phyloP scores from a whole-genome alignment of 2,797 vertebrate genomes.

The Hafferia zeledoni region DNA sequence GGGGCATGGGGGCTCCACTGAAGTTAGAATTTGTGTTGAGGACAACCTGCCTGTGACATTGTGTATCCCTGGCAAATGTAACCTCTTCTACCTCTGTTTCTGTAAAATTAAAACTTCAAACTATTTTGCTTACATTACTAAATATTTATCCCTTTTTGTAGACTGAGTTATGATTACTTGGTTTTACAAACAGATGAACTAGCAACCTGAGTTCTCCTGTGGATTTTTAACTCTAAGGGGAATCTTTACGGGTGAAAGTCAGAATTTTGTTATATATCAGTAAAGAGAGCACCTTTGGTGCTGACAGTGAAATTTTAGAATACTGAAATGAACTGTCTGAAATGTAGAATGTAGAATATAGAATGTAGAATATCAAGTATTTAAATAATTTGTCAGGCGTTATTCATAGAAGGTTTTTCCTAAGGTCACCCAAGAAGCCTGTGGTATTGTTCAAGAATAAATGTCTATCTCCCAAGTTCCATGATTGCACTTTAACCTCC shows the following conservation, averaged over 20 bases:
- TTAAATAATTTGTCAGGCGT: not conserved
- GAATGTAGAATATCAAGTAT: not conserved
- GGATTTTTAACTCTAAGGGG: not conserved
- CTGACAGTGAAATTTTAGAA: not conserved
- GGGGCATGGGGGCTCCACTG: not conserved
- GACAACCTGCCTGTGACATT: not conserved
- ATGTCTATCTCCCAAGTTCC: not conserved
- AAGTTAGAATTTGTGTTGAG: not conserved
- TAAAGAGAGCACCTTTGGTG: not conserved
- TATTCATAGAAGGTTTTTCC: not conserved
- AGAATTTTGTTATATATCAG: not conserved
- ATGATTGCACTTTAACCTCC: not conserved
- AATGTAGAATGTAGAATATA: not conserved
- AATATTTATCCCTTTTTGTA: not conserved
- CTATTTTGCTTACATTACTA: not conserved
- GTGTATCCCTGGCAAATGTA: not conserved
- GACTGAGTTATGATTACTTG: not conserved
- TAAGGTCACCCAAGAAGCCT: not conserved
- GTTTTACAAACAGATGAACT: not conserved
- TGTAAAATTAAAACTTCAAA: not conserved
- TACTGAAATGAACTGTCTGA: not conserved
- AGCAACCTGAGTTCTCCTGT: not conserved
- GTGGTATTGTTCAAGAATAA: not conserved
- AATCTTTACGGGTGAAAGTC: not conserved
- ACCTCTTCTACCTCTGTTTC: rapidly evolving